A percentile compares a stretch with the other conserved stretches of the same genome.
These are phyloP conservation scores for Apamea sordens DNA, from an alignment of 2,888 invertebrate genomes.

Conservation along the genomic window DNA sequence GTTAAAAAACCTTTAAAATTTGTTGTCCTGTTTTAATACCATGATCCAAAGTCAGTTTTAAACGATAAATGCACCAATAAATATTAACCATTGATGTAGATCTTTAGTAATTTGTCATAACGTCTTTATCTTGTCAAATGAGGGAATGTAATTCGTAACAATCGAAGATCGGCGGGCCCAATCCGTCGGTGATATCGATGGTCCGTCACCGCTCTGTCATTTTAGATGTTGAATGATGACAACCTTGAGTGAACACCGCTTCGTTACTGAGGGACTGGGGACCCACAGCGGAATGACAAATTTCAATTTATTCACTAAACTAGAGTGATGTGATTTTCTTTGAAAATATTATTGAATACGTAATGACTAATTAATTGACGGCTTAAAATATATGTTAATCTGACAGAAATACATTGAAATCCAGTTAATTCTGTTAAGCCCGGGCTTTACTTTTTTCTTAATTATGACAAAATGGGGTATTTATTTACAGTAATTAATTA, in stretches of 20 bases:
- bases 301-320: slow-evolving; percentile 17
- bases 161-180: slow-evolving; percentile 74
- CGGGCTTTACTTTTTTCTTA: not conserved
- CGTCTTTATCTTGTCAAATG: slow-evolving; percentile 77
- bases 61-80: slow-evolving; percentile 34
- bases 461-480: not conserved
- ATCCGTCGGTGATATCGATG: slow-evolving; percentile 83
- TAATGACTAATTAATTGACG: slow-evolving; percentile 22
- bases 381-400: not conserved
- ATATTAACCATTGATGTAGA: slow-evolving; percentile 61
- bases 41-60: slow-evolving; percentile 4
- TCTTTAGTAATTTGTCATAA: slow-evolving; percentile 78
- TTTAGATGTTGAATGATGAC: slow-evolving; percentile 79
- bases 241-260: slow-evolving; percentile 72
- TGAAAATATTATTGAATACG: slow-evolving; percentile 14
- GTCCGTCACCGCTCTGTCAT: slow-evolving; percentile 83
- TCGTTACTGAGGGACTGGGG: slow-evolving; percentile 18
- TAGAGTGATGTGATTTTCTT: not conserved
- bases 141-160: slow-evolving; percentile 76
- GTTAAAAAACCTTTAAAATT: not conserved
- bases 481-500: slow-evolving; percentile 29
- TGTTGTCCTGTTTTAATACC: not conserved
- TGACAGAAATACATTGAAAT: not conserved
- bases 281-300: slow-evolving; percentile 36
- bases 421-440: not conserved